Conservation (phyloP, 2,888 invertebrate genomes). For the Sialis lutaria region DNA sequence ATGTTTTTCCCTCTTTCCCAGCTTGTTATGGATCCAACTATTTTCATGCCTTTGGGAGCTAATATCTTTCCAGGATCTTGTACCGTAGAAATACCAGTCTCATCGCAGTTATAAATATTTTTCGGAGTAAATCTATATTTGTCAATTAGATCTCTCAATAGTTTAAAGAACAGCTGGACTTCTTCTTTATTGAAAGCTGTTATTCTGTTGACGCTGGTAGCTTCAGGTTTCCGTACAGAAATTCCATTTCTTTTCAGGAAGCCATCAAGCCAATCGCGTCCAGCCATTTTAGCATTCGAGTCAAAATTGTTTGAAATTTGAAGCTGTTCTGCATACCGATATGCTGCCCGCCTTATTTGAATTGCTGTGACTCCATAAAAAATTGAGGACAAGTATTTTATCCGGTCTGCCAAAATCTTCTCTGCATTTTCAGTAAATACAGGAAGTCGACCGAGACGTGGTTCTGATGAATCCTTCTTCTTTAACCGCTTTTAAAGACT, state of each 20-base stretch:
- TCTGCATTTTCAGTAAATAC: conserved; percentile 8
- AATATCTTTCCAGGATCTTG: conserved; percentile 21
- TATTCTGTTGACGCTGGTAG: conserved; percentile 15
- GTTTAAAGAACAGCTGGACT: conserved; percentile 13
- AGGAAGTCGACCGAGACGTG: conserved; percentile 4
- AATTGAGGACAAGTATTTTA: conserved; percentile 5
- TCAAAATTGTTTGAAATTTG: not conserved
- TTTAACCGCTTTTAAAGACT: conserved; percentile 1
- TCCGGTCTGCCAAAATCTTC: conserved; percentile 6
- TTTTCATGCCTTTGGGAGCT: conserved; percentile 21
- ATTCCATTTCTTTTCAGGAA: conserved; percentile 12
- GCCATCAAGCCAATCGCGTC: conserved; percentile 11
- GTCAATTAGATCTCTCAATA: conserved; percentile 12
- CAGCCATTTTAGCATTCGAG: conserved; percentile 4
- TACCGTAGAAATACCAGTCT: conserved; percentile 24
- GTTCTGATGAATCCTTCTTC: conserved; percentile 6
- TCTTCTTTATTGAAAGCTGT: conserved; percentile 15
- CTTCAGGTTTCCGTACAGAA: conserved; percentile 15
- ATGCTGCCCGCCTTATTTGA: not conserved
- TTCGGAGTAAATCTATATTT: not conserved
- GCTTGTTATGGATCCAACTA: conserved; percentile 23
- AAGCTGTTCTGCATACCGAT: not conserved
- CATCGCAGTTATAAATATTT: conserved; percentile 22
- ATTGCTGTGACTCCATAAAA: conserved; percentile 6
- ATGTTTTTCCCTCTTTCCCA: conserved; percentile 22